Percentiles rank a stretch among this genome's conserved stretches.
These are phyloP conservation scores for Argya squamiceps DNA, from an alignment of 2,797 vertebrate genomes.

Conservation along the genomic window DNA sequence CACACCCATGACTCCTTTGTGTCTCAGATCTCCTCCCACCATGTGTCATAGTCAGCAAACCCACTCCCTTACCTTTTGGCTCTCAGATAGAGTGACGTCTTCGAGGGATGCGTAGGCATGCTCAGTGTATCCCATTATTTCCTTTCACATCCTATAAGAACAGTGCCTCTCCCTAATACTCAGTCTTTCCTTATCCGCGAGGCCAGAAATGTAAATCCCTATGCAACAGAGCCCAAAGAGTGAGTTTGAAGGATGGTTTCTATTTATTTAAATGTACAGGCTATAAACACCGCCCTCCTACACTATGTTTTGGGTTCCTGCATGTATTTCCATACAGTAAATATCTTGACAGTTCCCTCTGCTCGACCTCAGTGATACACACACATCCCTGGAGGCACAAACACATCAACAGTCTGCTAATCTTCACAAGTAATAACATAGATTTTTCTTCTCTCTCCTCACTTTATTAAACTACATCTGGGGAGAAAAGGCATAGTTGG, in stretches of 20 bases:
- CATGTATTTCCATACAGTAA: background rate
- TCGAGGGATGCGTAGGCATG: slow-evolving; percentile 38
- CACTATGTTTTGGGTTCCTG: background rate
- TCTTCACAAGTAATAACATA: background rate
- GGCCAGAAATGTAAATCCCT: slow-evolving; percentile 29
- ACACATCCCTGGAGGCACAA: background rate
- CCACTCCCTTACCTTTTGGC: slow-evolving; percentile 72
- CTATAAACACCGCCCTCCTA: background rate
- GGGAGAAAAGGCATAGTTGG: background rate
- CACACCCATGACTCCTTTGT: slow-evolving; percentile 70
- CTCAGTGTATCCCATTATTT: slow-evolving; percentile 21
- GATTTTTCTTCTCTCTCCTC: background rate
- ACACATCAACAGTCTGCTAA: background rate
- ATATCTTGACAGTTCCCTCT: background rate
- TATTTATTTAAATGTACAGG: slow-evolving; percentile 5
- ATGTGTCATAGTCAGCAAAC: slow-evolving; percentile 66
- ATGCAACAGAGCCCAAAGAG: background rate
- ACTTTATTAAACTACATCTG: background rate
- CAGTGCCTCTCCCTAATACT: slow-evolving; percentile 32
- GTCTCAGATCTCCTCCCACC: slow-evolving; percentile 62
- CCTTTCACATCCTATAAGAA: slow-evolving; percentile 32
- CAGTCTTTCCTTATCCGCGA: background rate
- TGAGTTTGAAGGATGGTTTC: background rate
- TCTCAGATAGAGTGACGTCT: slow-evolving; percentile 54
- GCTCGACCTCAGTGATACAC: background rate